Percentiles rank a stretch among this genome's conserved stretches.
Evolutionary conservation across 23 tunicate species (phyloP).

Genomic region (Styela plicata): DNA sequence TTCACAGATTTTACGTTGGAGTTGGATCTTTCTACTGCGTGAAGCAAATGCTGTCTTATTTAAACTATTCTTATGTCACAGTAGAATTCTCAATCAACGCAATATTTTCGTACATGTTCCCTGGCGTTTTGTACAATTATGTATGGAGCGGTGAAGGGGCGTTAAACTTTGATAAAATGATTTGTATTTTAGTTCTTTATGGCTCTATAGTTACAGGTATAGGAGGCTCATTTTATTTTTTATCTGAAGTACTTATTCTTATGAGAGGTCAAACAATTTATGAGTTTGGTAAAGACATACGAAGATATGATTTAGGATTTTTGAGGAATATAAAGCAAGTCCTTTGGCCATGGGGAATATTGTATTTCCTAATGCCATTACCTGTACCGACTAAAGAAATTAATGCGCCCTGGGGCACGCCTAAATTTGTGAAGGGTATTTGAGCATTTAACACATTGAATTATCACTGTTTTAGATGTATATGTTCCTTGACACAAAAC

Average conservation of each 20-base stretch:
- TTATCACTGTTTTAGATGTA: too few relatives aligned
- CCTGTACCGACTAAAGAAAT: constrained; percentile 47
- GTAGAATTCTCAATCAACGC: constrained; percentile 34
- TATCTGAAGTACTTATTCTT: constrained; percentile 38
- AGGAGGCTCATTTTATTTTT: constrained; percentile 58
- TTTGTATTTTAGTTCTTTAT: constrained; percentile 41
- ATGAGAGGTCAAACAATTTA: constrained; percentile 67
- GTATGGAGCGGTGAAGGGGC: constrained; percentile 25
- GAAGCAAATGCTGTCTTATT: constrained; percentile 29
- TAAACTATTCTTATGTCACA: constrained; percentile 45
- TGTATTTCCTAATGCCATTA: constrained; percentile 69
- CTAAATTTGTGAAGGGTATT: constrained; percentile 46
- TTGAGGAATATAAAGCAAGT: constrained; percentile 38
- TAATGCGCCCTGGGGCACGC: constrained; percentile 63
- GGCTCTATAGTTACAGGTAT: constrained; percentile 45
- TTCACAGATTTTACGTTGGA: constrained; percentile 70
- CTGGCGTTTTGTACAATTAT: constrained; percentile 62
- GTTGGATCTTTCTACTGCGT: constrained; percentile 59
- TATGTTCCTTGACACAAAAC: too few relatives aligned
- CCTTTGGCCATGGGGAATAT: constrained; percentile 40
- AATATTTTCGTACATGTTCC: constrained; percentile 54
- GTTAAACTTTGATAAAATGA: constrained; percentile 27
- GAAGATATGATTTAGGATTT: constrained; percentile 12
- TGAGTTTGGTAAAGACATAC: constrained; percentile 49
- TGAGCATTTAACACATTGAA: too few relatives aligned